Base-by-base conservation (phyloP, 2,888 invertebrate species). In the Cartodere bifasciata region DNA sequence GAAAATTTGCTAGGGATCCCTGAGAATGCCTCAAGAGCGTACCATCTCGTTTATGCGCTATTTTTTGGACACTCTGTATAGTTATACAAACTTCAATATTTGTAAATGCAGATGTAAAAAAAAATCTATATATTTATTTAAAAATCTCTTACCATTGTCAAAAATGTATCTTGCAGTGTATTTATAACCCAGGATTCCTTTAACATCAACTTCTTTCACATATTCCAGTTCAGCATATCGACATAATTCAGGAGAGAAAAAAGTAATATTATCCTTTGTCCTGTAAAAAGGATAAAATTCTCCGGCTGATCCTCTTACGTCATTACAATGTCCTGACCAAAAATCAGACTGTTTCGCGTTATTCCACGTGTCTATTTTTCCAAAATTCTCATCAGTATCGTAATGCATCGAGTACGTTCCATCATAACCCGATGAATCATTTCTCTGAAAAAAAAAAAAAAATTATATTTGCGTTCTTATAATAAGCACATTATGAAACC, bases 241-340 rank as follows among this genome's bases (percentile, higher is more conserved):
- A 57, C 86, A 86, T 41, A 87, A 62, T 49, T 86, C 84, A 2
- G 81, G 66, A 35, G 77, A 67, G 56, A 76, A 86, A 43, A 86
- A 60, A 24, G 59, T 58, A 13, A 80, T 62, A n/a, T 55, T 52
- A 17, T 65, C 65, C 2, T 68, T 63, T 35, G 70, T 70, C 1
- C 74, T 58, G 47, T 74, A 67, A 1, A 83, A 77, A 0, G 82
- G 75, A 54, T 80, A 75, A 53, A 85, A 79, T 61, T 86, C 86
- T 0, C 86, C 85, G 1, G 78, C 76, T 13, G 83, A 82, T 14
- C 86, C 87, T 33, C 64, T 63, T 2, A 86, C 65, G 46, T 55
- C 52, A 30, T 72, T 73, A 51, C 79, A 79, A 14, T 64, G 56
- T 4, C 65, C 68, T 1, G 56, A 40, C 52, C 75, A 68, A 48